phyloP scores from a whole-genome alignment of 37 sponge, comb jelly and placozoan species.

The Haliclona indistincta region DNA sequence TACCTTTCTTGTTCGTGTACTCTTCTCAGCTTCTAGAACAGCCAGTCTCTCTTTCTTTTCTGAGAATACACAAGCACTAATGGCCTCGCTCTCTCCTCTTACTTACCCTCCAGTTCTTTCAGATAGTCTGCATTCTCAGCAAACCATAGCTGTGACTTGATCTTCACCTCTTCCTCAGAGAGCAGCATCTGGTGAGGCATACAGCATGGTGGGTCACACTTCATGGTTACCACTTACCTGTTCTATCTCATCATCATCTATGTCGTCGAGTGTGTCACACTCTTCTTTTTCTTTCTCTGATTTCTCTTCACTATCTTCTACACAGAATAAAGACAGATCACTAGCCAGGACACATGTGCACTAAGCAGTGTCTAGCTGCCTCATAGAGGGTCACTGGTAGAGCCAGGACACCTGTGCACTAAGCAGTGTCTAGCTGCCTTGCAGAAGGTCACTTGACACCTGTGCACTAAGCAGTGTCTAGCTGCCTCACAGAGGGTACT shows the following conservation, averaged over 20 bases:
- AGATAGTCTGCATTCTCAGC: conserved; percentile 87
- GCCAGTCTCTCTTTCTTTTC: conserved; percentile 45
- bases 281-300: conserved; percentile 13
- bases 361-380: too few species aligned
- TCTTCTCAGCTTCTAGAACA: conserved; percentile 42
- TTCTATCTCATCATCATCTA: conserved; percentile 88
- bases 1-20: conserved; percentile 37
- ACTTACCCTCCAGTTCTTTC: conserved; percentile 65
- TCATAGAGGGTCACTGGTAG: too few species aligned
- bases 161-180: conserved; percentile 75
- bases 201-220: neutral
- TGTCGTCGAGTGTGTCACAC: conserved; percentile 46
- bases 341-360: too few species aligned
- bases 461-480: too few species aligned
- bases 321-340: too few species aligned
- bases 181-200: conserved; percentile 64
- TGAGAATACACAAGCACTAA: conserved; percentile 13
- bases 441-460: too few species aligned
- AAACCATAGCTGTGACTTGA: conserved; percentile 87
- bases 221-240: conserved; percentile 16
- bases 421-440: too few species aligned
- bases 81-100: too few species aligned
- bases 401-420: too few species aligned
- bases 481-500: too few species aligned
- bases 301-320: neutral